Base-by-base conservation (phyloP, 2,888 invertebrate species). In the Acanthosepion pharaonis region DNA sequence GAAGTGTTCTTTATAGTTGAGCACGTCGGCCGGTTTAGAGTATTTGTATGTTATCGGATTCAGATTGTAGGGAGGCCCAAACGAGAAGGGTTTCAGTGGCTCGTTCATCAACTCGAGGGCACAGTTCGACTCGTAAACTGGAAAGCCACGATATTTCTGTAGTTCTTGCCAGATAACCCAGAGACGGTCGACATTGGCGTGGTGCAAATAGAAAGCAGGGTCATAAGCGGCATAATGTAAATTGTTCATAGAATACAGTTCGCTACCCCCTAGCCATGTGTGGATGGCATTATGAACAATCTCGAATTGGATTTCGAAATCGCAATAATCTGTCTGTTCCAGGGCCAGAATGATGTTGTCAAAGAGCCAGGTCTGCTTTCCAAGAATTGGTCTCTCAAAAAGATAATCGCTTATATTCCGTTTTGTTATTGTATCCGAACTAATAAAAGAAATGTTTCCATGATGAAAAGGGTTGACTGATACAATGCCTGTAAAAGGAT, bases 1-100 rank as follows among this genome's bases (percentile, higher is more conserved):
- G 94, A 95, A 95, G 78, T 94, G 91, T 49, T 94, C 94, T 91
- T 95, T 93, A 94, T 96, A 96, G 94, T 95, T 95, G 91, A 96
- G 95, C 49, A 95, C 94, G 55, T 95, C 96, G 49, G 94, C 95
- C 25, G 96, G 96, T 25, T 94, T 94, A 64, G 96, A 95, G 94
- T 95, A 95, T 91, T 95, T 94, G 33, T 94, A 49, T n/a, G 96
- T 96, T 49, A 51, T 91, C n/a, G 91, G 78, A 92, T 96, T 95
- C 49, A 96, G 94, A 94, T 96, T 96, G 95, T 95, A 96, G 1
- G 96, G 96, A 20, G 94, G 53, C n/a, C 96, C 96, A 94, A 96
- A 96, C 93, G 95, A 95, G 95, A 96, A 96, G 0, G 96, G 96
- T 55, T 95, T 95, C 64, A 96, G 91, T 1, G 95, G 95, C 15